Conservation (phyloP, 2,797 vertebrate genomes). For the Mus caroli region DNA sequence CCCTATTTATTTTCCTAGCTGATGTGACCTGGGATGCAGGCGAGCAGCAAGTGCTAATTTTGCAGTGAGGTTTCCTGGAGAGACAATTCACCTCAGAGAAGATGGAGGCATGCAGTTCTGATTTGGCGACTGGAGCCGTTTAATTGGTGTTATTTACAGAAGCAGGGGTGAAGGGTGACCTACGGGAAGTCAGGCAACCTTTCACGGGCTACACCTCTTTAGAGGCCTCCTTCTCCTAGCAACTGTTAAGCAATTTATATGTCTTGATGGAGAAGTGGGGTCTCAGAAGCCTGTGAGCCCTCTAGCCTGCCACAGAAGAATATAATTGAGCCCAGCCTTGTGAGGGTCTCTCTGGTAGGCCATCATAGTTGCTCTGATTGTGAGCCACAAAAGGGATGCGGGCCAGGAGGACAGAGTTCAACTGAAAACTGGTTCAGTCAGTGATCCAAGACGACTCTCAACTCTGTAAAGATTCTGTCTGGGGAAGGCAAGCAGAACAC, state of each 20-base stretch:
- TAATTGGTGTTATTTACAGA: background rate
- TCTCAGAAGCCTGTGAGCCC: background rate
- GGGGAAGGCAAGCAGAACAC: no score
- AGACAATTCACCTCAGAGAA: background rate
- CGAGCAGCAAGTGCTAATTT: background rate
- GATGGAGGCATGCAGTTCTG: background rate
- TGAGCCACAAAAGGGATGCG: background rate
- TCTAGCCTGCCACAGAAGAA: background rate
- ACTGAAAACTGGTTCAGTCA: background rate
- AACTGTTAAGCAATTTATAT: background rate
- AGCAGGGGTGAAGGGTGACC: background rate
- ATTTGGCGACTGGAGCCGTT: background rate
- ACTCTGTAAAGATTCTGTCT: background rate
- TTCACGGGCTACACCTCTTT: background rate
- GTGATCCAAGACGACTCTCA: conserved; percentile 37
- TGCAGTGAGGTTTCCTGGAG: background rate
- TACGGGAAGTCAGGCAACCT: background rate
- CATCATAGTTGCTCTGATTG: background rate
- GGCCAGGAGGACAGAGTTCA: background rate
- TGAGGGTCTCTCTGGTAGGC: background rate
- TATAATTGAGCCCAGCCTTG: background rate
- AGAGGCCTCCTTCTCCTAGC: background rate
- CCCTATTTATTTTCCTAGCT: background rate
- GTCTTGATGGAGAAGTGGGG: background rate
- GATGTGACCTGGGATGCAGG: background rate